A percentile compares a stretch with the other conserved stretches of the same genome.
Conservation (phyloP, 92 coral and sea anemone species). For the Micromussa lordhowensis region DNA sequence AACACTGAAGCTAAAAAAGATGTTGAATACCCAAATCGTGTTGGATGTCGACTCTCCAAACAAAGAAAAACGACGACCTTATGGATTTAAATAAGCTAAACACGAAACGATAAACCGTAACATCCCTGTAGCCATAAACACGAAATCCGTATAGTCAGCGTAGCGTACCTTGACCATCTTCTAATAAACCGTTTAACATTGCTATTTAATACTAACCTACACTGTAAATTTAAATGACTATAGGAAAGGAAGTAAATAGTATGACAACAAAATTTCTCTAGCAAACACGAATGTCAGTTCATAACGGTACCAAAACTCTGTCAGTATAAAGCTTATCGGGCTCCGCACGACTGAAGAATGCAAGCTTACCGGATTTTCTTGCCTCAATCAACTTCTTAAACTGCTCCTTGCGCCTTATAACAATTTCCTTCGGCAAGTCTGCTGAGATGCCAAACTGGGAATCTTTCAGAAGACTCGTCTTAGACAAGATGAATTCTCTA, state of each 20-base stretch:
- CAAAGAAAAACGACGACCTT: neutral
- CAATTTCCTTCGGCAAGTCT: neutral
- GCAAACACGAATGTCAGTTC: too few species aligned
- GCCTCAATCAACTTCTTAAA: neutral
- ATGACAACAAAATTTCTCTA: too few species aligned
- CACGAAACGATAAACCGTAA: neutral
- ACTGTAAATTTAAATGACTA: too few species aligned
- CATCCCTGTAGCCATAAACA: slow-evolving; percentile 8
- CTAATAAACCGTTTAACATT: too few species aligned
- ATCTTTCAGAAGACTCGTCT: neutral
- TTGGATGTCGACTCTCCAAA: too few species aligned
- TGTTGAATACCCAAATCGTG: too few species aligned
- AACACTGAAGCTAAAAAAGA: too few species aligned
- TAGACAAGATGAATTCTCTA: neutral
- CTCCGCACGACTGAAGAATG: neutral
- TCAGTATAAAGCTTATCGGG: neutral
- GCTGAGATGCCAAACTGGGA: neutral
- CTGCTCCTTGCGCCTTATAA: neutral
- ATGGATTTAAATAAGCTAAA: neutral
- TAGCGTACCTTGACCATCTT: too few species aligned
- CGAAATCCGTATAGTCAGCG: neutral
- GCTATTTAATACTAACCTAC: too few species aligned
- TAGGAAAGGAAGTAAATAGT: too few species aligned
- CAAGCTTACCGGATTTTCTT: slow-evolving; percentile 4
- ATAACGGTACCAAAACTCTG: neutral